Evolutionary conservation across 2,797 vertebrate species (phyloP).

Genomic region (Tolypeutes matacus): DNA sequence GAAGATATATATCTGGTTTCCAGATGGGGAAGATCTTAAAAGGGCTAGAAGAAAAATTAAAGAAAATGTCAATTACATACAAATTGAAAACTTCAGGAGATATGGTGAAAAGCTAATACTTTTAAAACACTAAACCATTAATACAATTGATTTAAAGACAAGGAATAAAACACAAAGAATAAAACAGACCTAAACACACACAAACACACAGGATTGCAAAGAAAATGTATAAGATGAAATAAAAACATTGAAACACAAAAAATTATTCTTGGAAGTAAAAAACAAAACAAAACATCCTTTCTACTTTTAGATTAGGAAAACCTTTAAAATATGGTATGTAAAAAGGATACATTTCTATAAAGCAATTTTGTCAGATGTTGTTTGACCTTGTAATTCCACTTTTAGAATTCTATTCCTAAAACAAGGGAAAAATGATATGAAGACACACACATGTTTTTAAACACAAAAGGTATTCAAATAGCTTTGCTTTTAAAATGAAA

Average conservation of each 20-base stretch:
- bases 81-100: background rate
- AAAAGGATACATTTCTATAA: background rate
- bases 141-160: background rate
- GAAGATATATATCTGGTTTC: background rate
- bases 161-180: background rate
- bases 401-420: background rate
- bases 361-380: background rate
- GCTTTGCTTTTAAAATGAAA: slow-evolving; percentile 8
- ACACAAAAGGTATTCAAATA: background rate
- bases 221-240: background rate
- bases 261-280: background rate
- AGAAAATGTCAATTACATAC: too few species aligned
- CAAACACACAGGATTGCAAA: background rate
- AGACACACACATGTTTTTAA: background rate
- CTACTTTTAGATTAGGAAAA: background rate
- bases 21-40: background rate
- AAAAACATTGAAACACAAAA: slow-evolving; percentile 1
- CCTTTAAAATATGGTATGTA: background rate
- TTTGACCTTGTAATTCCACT: too few species aligned
- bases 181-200: background rate
- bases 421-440: background rate
- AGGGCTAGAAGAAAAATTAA: background rate
- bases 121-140: background rate
- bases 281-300: too few species aligned
- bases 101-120: background rate